Conservation (phyloP, 2,888 invertebrate species). For the Philopedon plagiatum region DNA sequence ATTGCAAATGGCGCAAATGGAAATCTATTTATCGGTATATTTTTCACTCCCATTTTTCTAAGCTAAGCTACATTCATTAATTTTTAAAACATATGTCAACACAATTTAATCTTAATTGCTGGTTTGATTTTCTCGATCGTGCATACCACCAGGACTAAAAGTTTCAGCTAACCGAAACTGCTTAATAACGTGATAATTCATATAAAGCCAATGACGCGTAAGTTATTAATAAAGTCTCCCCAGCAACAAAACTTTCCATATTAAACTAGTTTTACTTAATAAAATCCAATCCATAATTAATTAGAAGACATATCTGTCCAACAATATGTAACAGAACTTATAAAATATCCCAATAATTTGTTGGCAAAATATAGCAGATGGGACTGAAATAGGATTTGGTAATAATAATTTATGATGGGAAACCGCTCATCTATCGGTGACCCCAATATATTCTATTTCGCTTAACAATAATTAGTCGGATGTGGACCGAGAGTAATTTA, state of each 20-base stretch:
- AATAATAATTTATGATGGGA: constrained; percentile 44
- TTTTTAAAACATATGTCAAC: too few species aligned
- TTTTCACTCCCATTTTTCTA: too few species aligned
- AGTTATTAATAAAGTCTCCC: background rate
- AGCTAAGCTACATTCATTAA: too few species aligned
- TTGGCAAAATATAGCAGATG: constrained; percentile 31
- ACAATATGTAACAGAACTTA: constrained; percentile 7
- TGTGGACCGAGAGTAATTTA: constrained; percentile 29
- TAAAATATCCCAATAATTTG: constrained; percentile 35
- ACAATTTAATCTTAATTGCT: too few species aligned
- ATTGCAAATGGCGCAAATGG: too few species aligned
- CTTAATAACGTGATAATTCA: too few species aligned
- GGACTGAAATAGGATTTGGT: constrained; percentile 42
- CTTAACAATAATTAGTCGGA: constrained; percentile 37
- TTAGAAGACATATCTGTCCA: background rate
- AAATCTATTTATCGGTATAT: too few species aligned
- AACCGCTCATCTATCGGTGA: constrained; percentile 32
- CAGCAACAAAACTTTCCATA: background rate
- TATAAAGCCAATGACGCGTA: background rate
- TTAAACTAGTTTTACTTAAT: background rate
- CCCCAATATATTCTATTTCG: constrained; percentile 42
- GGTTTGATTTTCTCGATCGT: too few species aligned
- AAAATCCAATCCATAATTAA: background rate
- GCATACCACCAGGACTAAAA: too few species aligned
- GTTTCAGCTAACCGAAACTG: too few species aligned